A percentile compares a stretch with the other conserved stretches of the same genome.
These are phyloP conservation scores for Canis aureus DNA, from an alignment of 2,113 vertebrate genomes.

Conservation along the genomic window DNA sequence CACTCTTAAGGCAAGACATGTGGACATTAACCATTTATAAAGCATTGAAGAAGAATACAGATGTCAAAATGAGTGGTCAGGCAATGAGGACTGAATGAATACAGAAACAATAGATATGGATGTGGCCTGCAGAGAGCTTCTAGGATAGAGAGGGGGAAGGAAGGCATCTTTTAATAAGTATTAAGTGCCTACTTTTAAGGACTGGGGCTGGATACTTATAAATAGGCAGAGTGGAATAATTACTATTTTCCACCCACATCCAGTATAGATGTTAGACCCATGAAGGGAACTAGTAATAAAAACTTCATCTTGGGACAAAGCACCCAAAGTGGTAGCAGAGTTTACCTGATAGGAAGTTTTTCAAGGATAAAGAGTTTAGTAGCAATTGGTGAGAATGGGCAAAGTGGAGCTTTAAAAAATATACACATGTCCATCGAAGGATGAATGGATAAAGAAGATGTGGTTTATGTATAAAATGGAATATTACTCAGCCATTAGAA, in stretches of 20 bases:
- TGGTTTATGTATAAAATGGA: too few relatives aligned
- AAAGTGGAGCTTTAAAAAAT: neutral
- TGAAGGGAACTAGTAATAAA: neutral
- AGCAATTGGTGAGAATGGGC: neutral
- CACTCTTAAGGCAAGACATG: slow-evolving; percentile 1
- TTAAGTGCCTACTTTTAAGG: neutral
- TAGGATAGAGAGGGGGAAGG: neutral
- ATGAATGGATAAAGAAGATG: too few relatives aligned
- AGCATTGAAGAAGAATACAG: slow-evolving; percentile 5
- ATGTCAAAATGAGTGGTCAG: neutral
- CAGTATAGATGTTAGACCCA: neutral
- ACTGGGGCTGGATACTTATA: neutral
- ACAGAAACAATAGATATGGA: neutral
- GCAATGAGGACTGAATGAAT: neutral
- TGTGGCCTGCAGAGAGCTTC: neutral
- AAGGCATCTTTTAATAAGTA: neutral
- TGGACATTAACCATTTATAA: neutral
- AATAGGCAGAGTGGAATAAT: neutral
- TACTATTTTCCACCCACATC: neutral
- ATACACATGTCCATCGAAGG: neutral
- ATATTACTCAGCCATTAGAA: too few relatives aligned
- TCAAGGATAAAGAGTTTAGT: neutral
- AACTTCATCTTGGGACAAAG: neutral
- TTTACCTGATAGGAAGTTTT: neutral
- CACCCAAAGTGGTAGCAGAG: neutral